A percentile compares a stretch with the other conserved stretches of the same genome.
Evolutionary conservation across 92 coral and sea anemone genomes (phyloP).

Genomic region (Bergia sp.): DNA sequence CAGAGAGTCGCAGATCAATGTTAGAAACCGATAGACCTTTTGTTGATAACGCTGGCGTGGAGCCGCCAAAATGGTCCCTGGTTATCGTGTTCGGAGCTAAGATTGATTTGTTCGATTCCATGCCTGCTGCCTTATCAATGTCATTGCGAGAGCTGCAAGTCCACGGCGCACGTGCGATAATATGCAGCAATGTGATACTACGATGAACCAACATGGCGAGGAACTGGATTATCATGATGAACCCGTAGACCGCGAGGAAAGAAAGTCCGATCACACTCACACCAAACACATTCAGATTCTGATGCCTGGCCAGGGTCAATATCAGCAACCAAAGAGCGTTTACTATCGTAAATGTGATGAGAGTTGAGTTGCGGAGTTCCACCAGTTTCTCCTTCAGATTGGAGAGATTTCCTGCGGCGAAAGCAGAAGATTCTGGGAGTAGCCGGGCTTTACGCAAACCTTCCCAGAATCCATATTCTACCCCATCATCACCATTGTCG

Average conservation of each 20-base stretch:
- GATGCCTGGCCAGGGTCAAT: conserved; percentile 46
- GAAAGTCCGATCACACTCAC: conserved; percentile 65
- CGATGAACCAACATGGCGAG: conserved; percentile 73
- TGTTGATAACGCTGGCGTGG: neutral
- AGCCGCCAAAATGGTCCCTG: neutral
- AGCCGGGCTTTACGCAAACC: conserved; percentile 67
- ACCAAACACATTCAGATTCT: conserved; percentile 59
- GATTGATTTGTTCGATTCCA: neutral
- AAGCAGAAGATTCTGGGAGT: conserved; percentile 59
- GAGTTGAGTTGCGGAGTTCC: conserved; percentile 62
- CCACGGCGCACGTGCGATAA: conserved; percentile 75
- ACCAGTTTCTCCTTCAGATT: conserved; percentile 45
- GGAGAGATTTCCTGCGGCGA: conserved; percentile 58
- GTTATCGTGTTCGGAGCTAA: neutral
- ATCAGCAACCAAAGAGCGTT: conserved; percentile 76
- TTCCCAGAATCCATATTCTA: conserved; percentile 59
- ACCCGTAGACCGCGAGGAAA: conserved; percentile 63
- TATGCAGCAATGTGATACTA: conserved; percentile 58
- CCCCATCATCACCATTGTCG: conserved; percentile 55
- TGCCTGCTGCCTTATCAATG: neutral
- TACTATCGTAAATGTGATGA: conserved; percentile 58
- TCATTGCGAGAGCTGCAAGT: conserved; percentile 6
- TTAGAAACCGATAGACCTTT: neutral
- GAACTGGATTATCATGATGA: conserved; percentile 63
- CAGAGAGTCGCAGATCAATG: neutral